phyloP scores from a whole-genome alignment of 1,140 invertebrate genomes.

The Proales similis region DNA sequence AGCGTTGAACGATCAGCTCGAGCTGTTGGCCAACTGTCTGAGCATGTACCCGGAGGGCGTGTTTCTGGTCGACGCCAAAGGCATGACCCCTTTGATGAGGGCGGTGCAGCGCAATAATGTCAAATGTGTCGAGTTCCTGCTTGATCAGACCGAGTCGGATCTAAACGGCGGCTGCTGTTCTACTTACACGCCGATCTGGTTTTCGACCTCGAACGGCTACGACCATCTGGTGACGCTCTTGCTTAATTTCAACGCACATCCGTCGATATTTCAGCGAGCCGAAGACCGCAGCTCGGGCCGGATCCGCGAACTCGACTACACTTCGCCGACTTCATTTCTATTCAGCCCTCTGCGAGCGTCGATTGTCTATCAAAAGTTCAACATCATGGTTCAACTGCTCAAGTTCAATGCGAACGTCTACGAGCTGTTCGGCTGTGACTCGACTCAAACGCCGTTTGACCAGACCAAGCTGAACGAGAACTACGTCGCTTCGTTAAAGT shows the following conservation, averaged over 20 bases:
- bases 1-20: constrained; percentile 2
- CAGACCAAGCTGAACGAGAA: constrained; percentile 7
- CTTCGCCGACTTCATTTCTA: not conserved
- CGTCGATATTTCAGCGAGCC: constrained; percentile 17
- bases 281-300: no score
- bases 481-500: constrained; percentile 29
- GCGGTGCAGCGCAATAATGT: constrained; percentile 17
- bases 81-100: constrained; percentile 36
- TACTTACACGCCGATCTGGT: constrained; percentile 32
- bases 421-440: constrained; percentile 12
- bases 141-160: constrained; percentile 26
- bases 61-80: constrained; percentile 19
- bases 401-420: constrained; percentile 34
- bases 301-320: constrained; percentile 18
- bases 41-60: constrained; percentile 19
- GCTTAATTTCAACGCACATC: constrained; percentile 21
- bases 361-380: constrained; percentile 23
- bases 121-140: constrained; percentile 25
- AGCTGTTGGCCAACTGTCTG: constrained; percentile 10
- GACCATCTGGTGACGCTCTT: constrained; percentile 1
- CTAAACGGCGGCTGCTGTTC: constrained; percentile 20
- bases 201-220: constrained; percentile 26
- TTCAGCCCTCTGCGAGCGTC: constrained; percentile 30
- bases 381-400: constrained; percentile 11
- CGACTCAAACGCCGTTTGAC: not conserved